These are phyloP conservation scores for Murina feae DNA, from an alignment of 2,113 vertebrate genomes.

Conservation along the genomic window DNA sequence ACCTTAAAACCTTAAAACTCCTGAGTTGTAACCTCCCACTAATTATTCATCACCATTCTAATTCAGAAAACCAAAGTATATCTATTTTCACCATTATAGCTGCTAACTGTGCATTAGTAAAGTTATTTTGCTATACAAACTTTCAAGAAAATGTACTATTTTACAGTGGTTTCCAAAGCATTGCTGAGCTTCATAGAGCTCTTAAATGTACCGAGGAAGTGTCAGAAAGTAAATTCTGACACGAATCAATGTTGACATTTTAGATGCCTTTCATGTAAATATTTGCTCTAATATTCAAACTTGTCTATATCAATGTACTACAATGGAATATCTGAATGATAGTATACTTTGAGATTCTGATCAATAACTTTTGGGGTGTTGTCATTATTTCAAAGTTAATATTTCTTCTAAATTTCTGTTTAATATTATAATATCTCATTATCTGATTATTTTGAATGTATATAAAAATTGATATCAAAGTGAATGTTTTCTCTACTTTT, in stretches of 20 bases:
- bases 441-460: not conserved
- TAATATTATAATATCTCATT: not conserved
- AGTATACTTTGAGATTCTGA: not conserved
- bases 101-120: not conserved
- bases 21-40: not conserved
- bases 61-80: not conserved
- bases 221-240: not conserved
- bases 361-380: not conserved
- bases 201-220: not conserved
- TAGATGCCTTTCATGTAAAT: not conserved
- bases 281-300: not conserved
- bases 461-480: slow-evolving; percentile 22
- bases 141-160: not conserved
- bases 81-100: not conserved
- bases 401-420: not conserved
- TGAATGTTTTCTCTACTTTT: not conserved
- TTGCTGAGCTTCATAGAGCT: not conserved
- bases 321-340: not conserved
- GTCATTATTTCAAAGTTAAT: not conserved
- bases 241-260: not conserved
- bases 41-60: not conserved
- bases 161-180: not conserved
- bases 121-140: not conserved
- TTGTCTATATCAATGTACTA: not conserved
- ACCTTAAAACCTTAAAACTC: not conserved